A percentile compares a stretch with the other conserved stretches of the same genome.
Conservation (phyloP, 2,888 invertebrate genomes). For the Standfussiana lucernea region DNA sequence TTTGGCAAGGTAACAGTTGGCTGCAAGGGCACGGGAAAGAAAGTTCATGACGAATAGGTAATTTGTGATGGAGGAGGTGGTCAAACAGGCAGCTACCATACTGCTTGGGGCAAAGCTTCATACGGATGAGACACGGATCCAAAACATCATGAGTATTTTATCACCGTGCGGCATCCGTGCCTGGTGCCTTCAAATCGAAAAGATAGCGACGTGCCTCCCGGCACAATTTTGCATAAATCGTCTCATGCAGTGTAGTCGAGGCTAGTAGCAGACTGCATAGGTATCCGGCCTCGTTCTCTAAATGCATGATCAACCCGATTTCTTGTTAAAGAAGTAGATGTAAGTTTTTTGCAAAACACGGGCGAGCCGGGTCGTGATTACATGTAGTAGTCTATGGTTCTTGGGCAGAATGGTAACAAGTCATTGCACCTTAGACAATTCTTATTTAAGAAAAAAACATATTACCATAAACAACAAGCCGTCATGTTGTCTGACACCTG, state of each 20-base stretch:
- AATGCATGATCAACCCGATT: neutral
- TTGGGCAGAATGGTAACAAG: conserved; percentile 1
- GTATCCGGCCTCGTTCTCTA: neutral
- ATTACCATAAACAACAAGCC: conserved; percentile 78
- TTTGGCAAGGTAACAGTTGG: neutral
- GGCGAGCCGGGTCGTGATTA: neutral
- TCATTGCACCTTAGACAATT: conserved; percentile 12
- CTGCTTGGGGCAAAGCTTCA: neutral
- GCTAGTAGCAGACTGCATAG: neutral
- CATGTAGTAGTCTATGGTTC: conserved; percentile 38
- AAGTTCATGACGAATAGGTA: neutral
- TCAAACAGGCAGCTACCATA: neutral
- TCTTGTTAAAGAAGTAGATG: neutral
- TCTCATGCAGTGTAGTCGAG: neutral
- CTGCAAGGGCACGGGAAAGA: neutral
- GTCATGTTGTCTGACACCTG: conserved; percentile 87
- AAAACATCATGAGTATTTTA: neutral
- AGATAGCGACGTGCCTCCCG: neutral
- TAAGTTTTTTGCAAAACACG: neutral
- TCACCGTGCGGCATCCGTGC: neutral
- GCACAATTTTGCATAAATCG: neutral
- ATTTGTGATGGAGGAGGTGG: neutral
- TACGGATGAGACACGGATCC: neutral
- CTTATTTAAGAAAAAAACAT: conserved; percentile 62
- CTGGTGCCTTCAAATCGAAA: neutral